Percentiles rank a stretch among this genome's conserved stretches.
phyloP scores from a whole-genome alignment of 2,888 invertebrate species.

The Nomada fabriciana region DNA sequence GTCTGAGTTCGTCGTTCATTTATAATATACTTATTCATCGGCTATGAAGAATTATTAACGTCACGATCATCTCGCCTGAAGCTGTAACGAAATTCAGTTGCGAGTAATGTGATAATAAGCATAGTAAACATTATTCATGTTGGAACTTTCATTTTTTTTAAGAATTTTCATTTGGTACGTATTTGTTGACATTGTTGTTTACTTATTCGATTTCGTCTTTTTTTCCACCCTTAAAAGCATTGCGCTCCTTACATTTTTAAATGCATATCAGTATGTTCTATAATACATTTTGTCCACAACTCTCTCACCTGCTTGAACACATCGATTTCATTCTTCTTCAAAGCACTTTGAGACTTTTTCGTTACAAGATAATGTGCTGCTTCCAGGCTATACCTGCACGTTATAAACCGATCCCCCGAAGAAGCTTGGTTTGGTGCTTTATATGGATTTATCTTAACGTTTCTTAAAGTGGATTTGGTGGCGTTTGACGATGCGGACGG shows the following conservation, averaged over 20 bases:
- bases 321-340: slow-evolving; percentile 53
- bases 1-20: slow-evolving; percentile 10
- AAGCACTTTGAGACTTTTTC: neutral
- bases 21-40: neutral
- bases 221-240: neutral
- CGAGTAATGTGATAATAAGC: neutral
- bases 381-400: slow-evolving; percentile 68
- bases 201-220: neutral
- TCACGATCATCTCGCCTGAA: neutral
- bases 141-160: neutral
- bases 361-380: slow-evolving; percentile 68
- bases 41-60: neutral
- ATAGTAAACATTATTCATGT: neutral
- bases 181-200: neutral
- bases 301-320: slow-evolving; percentile 70
- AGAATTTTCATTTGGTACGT: neutral
- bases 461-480: neutral
- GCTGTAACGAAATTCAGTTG: neutral
- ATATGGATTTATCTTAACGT: neutral
- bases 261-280: neutral
- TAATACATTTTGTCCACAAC: neutral
- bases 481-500: neutral
- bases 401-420: slow-evolving; percentile 75
- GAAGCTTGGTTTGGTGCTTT: slow-evolving; percentile 7
- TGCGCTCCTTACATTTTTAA: neutral